Base-by-base conservation (phyloP, 2,888 invertebrate genomes). In the Hybos culiciformis region DNA sequence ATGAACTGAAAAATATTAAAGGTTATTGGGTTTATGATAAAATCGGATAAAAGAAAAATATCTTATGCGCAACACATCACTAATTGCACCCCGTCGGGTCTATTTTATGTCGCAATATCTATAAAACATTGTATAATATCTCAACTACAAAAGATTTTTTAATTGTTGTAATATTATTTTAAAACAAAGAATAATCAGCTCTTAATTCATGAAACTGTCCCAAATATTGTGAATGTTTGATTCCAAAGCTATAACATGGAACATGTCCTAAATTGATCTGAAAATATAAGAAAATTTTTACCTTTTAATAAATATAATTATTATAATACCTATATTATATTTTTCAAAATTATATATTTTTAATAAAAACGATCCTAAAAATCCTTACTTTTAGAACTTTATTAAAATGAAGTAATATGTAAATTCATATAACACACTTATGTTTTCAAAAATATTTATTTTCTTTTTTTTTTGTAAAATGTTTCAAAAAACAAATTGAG, bases 211-310 rank as follows among this genome's bases (percentile, higher is more conserved):
- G 59, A 38, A 66, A 55, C 36, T 72, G 70, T 14, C 76, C 75
- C 51, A 75, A 70, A 56, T 80, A 78, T 15, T 77, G 82, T n/a
- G 87, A 88, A 66, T 88, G 88, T 63, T 81, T 83, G 55, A 90
- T 88, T 51, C 88, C 88, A 57, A 88, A 88, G 48, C 83, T 83
- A 55, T 80, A 79, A 29, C 80, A 74, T 45, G 78, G 78, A 50
- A 75, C 70, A 53, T 71, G 67, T 50, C 78, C 76, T 48, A 79
- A 70, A 51, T 71, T 68, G 42, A 77, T 73, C 81, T 82, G 60
- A 48, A 69, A 65, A 43, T 48, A 58, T 50, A 50, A 49, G n/a
- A 26, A 33, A 44, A 2, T 39, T 24, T 19, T 4, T 32, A 12
- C 7, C 2, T 8, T 11, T 33, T 6, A 33, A 17, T 18, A 4